phyloP scores from a whole-genome alignment of 2,113 vertebrate species.

The Etheostoma spectabile region DNA sequence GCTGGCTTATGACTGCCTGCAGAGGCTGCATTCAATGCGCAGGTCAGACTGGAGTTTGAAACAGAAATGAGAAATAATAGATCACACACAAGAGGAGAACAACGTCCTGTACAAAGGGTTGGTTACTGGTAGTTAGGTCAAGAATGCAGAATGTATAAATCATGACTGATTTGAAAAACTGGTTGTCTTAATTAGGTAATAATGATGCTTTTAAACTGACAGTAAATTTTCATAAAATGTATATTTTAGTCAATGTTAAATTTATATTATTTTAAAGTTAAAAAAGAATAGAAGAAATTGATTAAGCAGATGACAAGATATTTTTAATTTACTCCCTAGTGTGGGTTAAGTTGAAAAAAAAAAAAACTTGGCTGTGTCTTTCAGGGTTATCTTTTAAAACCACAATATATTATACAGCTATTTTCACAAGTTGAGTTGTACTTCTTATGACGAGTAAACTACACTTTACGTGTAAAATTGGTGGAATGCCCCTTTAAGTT shows the following conservation, averaged over 20 bases:
- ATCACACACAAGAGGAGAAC: not conserved
- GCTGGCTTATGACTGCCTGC: slow-evolving; percentile 85
- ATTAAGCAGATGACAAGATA: not conserved
- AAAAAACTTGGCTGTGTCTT: not conserved
- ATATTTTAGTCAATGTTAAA: not conserved
- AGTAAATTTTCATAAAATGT: not conserved
- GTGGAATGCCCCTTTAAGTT: not conserved
- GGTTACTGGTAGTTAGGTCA: not conserved
- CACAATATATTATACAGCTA: too few species aligned
- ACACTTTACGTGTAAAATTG: not conserved
- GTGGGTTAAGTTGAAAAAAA: not conserved
- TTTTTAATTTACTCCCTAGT: not conserved
- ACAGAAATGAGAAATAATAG: not conserved
- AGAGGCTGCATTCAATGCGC: slow-evolving; percentile 86
- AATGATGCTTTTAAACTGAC: not conserved
- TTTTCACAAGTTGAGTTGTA: too few species aligned
- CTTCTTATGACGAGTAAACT: too few species aligned
- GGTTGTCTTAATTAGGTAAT: not conserved
- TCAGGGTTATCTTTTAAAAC: not conserved
- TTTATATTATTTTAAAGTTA: not conserved
- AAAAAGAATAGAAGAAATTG: not conserved
- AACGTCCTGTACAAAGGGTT: not conserved
- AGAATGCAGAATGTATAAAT: not conserved
- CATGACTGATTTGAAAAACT: not conserved
- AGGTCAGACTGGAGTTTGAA: slow-evolving; percentile 81